Evolutionary conservation across 2,113 vertebrate genomes (phyloP), one percentile per base, ranked within the genome.

Genomic region (Eretmochelys imbricata): DNA sequence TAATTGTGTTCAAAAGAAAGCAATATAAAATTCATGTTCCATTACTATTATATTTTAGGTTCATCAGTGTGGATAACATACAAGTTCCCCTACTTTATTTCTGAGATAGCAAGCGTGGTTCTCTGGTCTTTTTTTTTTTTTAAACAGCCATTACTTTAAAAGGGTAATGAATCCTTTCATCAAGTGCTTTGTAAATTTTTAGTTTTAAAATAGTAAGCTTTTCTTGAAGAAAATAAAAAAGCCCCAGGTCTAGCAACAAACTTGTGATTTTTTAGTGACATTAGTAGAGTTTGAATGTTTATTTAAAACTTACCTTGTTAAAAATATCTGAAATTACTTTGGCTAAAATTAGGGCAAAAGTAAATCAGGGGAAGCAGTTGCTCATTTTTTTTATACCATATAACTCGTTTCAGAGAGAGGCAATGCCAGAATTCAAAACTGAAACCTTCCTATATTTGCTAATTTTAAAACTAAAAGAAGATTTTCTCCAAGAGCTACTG

Each of bases 1-100:
- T 98, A 98, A 98, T 98, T 98, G 98, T 98, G 89, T 98, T 97
- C 93, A 97, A 91, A 97, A 97, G 96, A 94, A 97, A 96, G 96
- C 98, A 97, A 80, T 97, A 95, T 98, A 95, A 97, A 97, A 98
- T 97, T 94, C 75, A 7, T 93, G 79, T 97, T 96, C 91, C 86
- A 80, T 97, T 97, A 53, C 94, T 97, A 35, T 96, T 97, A 69
- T 85, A 62, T 93, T 97, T 95, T 92, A 90, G 79, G 96, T 91
- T 85, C 90, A 80, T 76, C 85, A 42, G 84, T 88, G 87, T 94
- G 91, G 89, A 89, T 96, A 65, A 85, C 89, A 22, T 83, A 6
- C 0, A 1, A 87, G 90, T 85, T 95, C 90, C 57, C 85, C 14
- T 76, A 79, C 59, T 82, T 95, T 94, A 51, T 49, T 78, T 80